Conservation (phyloP, 92 coral and sea anemone species). For the Blastomussa wellsi region DNA sequence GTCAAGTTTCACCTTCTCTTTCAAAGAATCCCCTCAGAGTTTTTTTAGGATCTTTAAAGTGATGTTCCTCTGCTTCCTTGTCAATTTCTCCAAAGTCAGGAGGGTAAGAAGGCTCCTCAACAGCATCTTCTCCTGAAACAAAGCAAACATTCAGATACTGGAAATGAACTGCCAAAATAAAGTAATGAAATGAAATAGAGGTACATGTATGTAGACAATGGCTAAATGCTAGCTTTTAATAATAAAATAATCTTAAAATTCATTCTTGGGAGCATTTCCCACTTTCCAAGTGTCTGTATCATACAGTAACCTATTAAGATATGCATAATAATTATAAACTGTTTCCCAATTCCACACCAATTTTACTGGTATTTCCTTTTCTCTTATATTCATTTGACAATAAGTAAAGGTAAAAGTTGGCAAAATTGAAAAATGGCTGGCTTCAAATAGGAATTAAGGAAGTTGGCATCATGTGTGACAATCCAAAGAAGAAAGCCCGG, state of each 20-base stretch:
- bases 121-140: conserved; percentile 91
- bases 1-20: conserved; percentile 78
- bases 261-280: neutral
- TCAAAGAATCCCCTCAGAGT: conserved; percentile 95
- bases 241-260: neutral
- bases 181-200: neutral
- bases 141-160: neutral
- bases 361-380: too few relatives aligned
- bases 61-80: conserved; percentile 70
- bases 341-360: too few relatives aligned
- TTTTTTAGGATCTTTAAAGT: conserved; percentile 95
- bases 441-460: too few relatives aligned
- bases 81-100: conserved; percentile 70
- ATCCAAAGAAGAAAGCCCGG: too few relatives aligned
- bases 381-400: too few relatives aligned
- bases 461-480: too few relatives aligned
- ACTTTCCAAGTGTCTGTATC: neutral
- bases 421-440: too few relatives aligned
- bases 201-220: neutral
- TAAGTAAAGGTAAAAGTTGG: too few relatives aligned
- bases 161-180: neutral
- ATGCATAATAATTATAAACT: too few relatives aligned
- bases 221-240: neutral
- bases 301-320: too few relatives aligned
- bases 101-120: conserved; percentile 82